phyloP scores from a whole-genome alignment of 2,888 invertebrate genomes.

The Eueremaeus valkanovi region DNA sequence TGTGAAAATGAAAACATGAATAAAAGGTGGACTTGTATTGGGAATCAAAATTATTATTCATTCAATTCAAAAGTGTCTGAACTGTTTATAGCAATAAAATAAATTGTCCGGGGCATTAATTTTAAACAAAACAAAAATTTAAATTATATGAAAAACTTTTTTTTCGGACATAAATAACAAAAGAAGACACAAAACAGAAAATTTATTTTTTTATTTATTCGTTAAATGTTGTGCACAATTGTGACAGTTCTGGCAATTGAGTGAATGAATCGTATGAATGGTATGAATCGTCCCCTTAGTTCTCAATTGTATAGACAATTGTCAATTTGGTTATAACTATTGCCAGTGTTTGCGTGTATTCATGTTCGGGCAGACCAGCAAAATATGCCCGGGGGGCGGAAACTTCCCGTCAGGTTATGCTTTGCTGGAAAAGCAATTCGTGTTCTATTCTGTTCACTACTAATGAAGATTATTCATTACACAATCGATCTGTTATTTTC shows the following conservation, averaged over 20 bases:
- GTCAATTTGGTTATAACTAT: not conserved
- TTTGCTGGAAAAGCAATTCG: too few species aligned
- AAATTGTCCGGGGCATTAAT: not conserved
- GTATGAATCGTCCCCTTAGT: too few species aligned
- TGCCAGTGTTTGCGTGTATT: constrained; percentile 4
- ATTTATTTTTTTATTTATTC: not conserved
- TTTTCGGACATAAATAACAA: not conserved
- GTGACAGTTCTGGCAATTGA: not conserved
- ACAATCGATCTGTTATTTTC: too few species aligned
- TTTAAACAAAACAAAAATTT: not conserved
- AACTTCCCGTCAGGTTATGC: constrained; percentile 26
- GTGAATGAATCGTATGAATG: too few species aligned
- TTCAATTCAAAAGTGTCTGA: not conserved
- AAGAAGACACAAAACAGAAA: not conserved
- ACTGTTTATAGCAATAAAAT: not conserved
- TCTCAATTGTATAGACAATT: not conserved
- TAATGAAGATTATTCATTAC: too few species aligned
- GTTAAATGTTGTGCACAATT: not conserved
- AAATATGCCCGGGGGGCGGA: not conserved
- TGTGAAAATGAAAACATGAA: too few species aligned
- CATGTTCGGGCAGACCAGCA: not conserved
- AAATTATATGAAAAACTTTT: not conserved
- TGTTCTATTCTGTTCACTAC: not conserved
- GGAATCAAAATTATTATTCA: too few species aligned
- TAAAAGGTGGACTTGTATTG: too few species aligned